Evolutionary conservation across 2,888 invertebrate genomes (phyloP).

Genomic region (Endomychus coccineus): DNA sequence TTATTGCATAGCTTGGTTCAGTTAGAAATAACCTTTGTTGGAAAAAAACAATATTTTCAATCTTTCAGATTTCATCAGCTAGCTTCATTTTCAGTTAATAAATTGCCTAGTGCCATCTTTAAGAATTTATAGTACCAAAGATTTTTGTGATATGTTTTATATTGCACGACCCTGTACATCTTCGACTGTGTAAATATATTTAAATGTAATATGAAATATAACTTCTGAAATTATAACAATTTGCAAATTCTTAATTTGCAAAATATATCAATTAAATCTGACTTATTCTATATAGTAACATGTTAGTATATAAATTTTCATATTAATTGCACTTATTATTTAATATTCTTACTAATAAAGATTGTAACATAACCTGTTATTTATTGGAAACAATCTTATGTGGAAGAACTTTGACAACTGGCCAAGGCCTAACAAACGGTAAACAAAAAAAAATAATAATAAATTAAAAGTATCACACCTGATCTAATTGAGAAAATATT

Average conservation of each 20-base stretch:
- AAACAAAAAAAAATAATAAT: slow-evolving; percentile 35
- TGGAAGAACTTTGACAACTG: slow-evolving; percentile 45
- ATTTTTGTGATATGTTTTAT: too few relatives aligned
- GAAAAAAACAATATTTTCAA: too few relatives aligned
- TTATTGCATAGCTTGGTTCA: too few relatives aligned
- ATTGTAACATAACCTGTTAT: slow-evolving; percentile 16
- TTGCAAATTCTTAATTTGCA: slow-evolving; percentile 34
- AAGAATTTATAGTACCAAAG: too few relatives aligned
- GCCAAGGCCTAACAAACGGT: slow-evolving; percentile 42
- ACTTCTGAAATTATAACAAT: slow-evolving; percentile 17
- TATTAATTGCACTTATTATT: slow-evolving; percentile 43
- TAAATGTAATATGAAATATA: too few relatives aligned
- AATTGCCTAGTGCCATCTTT: too few relatives aligned
- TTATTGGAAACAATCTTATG: slow-evolving; percentile 29
- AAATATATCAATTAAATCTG: slow-evolving; percentile 28
- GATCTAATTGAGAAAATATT: too few relatives aligned
- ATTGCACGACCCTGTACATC: too few relatives aligned
- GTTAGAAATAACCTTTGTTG: too few relatives aligned
- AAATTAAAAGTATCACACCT: slow-evolving; percentile 20
- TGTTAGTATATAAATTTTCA: slow-evolving; percentile 39
- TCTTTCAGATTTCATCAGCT: too few relatives aligned
- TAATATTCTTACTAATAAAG: slow-evolving; percentile 17
- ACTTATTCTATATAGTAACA: slow-evolving; percentile 31
- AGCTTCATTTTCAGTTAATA: too few relatives aligned
- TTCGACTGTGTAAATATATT: too few relatives aligned